Conservation (phyloP, 2,797 vertebrate genomes). For the Epinephelus coioides region DNA sequence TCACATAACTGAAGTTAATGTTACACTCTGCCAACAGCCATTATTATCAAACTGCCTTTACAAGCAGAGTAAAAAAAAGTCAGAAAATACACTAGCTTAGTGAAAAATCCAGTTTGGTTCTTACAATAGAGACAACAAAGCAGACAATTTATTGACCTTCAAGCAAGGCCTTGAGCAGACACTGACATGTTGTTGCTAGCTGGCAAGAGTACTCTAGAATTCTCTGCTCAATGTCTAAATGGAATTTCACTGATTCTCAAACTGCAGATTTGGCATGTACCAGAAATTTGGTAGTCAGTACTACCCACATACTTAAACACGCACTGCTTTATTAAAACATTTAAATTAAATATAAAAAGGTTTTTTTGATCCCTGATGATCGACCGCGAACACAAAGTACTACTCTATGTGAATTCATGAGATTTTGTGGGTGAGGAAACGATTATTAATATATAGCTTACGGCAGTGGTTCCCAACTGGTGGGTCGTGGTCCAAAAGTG, state of each 20-base stretch:
- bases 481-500: too few species aligned
- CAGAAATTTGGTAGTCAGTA: too few species aligned
- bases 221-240: slow-evolving; percentile 10
- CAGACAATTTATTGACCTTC: slow-evolving; percentile 26
- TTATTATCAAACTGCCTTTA: slow-evolving; percentile 21
- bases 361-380: too few species aligned
- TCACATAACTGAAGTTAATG: slow-evolving; percentile 45
- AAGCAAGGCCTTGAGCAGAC: slow-evolving; percentile 17
- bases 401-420: too few species aligned
- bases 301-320: too few species aligned
- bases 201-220: background rate
- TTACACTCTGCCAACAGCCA: slow-evolving; percentile 28
- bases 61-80: slow-evolving; percentile 12
- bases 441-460: too few species aligned
- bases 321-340: too few species aligned
- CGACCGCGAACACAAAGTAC: too few species aligned
- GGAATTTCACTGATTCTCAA: slow-evolving; percentile 17
- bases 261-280: background rate
- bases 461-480: too few species aligned
- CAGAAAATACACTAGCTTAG: slow-evolving; percentile 7
- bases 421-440: too few species aligned
- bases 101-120: slow-evolving; percentile 19
- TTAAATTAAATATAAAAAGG: too few species aligned
- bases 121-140: slow-evolving; percentile 17
- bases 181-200: background rate